Evolutionary conservation across 2,888 invertebrate species (phyloP), one percentile per base, ranked within the genome.

Genomic region (Drosophila mayaguana): DNA sequence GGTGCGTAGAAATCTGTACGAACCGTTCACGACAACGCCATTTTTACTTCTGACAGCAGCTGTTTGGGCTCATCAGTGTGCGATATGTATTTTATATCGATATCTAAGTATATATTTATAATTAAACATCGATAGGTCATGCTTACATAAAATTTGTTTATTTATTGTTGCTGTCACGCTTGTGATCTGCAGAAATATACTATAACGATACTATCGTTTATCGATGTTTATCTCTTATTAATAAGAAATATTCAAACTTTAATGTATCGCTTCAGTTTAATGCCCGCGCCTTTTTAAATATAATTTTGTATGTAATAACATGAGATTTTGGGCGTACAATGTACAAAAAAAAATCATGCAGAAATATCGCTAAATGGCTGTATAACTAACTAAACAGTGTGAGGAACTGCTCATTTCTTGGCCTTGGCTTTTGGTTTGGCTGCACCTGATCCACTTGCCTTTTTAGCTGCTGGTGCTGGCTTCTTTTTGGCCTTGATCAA

Each of bases 401-500:
- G 22, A 50, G 51, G 38, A 62, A 59, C 43, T 25, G 16, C 70
- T 80, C 57, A 91, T 56, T 91, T 91, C 64, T 91, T 91, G 14
- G 86, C 63, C 68, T 90, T 91, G 14, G 81, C 67, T 36, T 75
- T 84, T 0, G 89, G 8, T 28, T 84, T 84, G 4, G 82, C 18
- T 3, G 88, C 46, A 11, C 80, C 48, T 14, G 76, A 18, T 22
- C 34, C 53, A 43, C 65, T 74, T 51, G 68, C 45, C 59, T 89
- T 86, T 64, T 88, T 90, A 12, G 75, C 65, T 11, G 75, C 66
- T 14, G 82, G 60, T 0, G 81, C 36, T 0, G 83, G 16, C 60
- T 91, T 91, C 77, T 92, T 92, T 59, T 92, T 92, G 3, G 91
- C 83, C 83, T 97, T 97, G 51, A 98, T 96, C 93, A 97, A 95